Evolutionary conservation across 2,888 invertebrate species (phyloP), one percentile per base, ranked within the genome.

Genomic region (Calameuta idolon): DNA sequence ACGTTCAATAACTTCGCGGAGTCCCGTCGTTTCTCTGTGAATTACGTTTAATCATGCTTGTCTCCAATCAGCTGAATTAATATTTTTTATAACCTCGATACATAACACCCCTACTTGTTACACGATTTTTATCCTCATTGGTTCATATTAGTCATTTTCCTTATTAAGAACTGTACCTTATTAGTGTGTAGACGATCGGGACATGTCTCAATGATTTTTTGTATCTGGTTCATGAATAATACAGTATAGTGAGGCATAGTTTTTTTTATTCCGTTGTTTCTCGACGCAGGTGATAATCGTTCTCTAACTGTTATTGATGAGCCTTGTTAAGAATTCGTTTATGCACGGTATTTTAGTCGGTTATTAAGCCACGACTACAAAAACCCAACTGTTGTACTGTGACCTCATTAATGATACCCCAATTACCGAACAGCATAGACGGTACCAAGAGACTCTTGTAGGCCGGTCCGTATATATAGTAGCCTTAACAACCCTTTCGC

Each of bases 241-340:
- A 73, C 9, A 11, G 71, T 31, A 71, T 35, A 34, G 34, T 34
- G n/a, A 55, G 69, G 69, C 35, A 74, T 31, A 37, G 35, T 33
- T n/a, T 75, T 30, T n/a, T 69, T n/a, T 74, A 4, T 15, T 40
- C 31, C 75, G 9, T 34, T 37, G 34, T 75, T 75, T 75, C 31
- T 23, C 34, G 34, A 75, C 30, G 37, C 35, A 35, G 69, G 55
- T 9, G 55, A 9, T 55, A 55, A 55, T 55, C 55, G 15, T 23
- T 23, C 0, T 9, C 5, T 55, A 55, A 55, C 9, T 9, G 23
- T 23, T 55, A 23, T 5, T 23, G 23, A 55, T 23, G 55, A 55
- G 23, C 0, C 23, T 9, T 4, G 55, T 23, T 23, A 2, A 55
- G 23, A 55, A 9, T 55, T 23, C 23, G 55, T 23, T 55, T 9